These are phyloP conservation scores for Phasia obesa DNA, from an alignment of 2,888 invertebrate species.

Conservation along the genomic window DNA sequence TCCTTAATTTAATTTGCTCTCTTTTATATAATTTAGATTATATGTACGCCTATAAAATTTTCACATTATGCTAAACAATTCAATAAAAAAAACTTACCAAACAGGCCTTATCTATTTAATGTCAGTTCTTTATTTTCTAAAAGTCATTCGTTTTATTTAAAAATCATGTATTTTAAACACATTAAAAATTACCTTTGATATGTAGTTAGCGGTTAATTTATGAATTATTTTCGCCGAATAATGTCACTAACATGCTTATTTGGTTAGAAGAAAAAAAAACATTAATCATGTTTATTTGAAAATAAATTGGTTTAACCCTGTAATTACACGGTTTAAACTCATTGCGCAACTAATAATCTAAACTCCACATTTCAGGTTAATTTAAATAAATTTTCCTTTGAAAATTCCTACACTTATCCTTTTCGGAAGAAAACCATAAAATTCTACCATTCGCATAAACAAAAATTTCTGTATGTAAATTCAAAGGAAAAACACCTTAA, in stretches of 20 bases:
- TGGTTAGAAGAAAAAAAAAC: background rate
- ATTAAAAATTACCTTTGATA: slow-evolving; percentile 39
- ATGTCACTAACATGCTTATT: slow-evolving; percentile 2
- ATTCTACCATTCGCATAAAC: background rate
- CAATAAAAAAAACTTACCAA: background rate
- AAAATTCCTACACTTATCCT: slow-evolving; percentile 11
- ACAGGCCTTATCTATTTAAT: background rate
- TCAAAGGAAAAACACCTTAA: slow-evolving; percentile 33
- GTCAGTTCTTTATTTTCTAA: background rate
- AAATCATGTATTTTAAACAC: slow-evolving; percentile 39
- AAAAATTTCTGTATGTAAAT: background rate
- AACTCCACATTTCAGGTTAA: slow-evolving; percentile 36
- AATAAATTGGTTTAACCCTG: slow-evolving; percentile 7
- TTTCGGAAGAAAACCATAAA: slow-evolving; percentile 23
- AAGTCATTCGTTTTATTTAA: background rate
- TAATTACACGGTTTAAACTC: slow-evolving; percentile 28
- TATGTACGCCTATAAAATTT: background rate
- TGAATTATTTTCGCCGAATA: slow-evolving; percentile 19
- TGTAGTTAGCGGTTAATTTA: slow-evolving; percentile 46
- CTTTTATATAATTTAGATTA: too few relatives aligned
- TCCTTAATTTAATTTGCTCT: too few relatives aligned
- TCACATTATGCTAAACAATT: background rate
- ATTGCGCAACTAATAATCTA: slow-evolving; percentile 20
- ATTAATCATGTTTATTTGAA: slow-evolving; percentile 31
- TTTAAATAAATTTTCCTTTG: slow-evolving; percentile 24